phyloP scores from a whole-genome alignment of 2,113 vertebrate species.

The Antechinus flavipes region DNA sequence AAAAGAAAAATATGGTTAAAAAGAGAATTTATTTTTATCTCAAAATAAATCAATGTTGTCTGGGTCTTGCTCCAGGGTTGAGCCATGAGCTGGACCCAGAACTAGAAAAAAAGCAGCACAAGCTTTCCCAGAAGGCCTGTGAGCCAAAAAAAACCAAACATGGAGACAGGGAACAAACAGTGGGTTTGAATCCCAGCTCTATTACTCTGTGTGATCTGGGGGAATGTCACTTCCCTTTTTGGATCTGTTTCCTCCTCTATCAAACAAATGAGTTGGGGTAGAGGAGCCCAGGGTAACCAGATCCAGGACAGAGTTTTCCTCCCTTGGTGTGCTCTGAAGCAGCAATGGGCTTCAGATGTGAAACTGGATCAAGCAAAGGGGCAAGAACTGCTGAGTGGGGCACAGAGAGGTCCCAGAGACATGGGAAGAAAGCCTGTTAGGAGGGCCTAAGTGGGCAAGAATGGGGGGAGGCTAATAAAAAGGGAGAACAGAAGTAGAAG shows the following conservation, averaged over 20 bases:
- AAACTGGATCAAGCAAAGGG: background rate
- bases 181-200: background rate
- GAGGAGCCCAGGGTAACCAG: background rate
- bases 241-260: background rate
- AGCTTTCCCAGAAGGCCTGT: background rate
- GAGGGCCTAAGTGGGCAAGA: background rate
- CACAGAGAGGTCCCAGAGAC: background rate
- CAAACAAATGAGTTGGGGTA: background rate
- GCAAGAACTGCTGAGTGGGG: background rate
- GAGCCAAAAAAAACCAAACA: background rate
- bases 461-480: background rate
- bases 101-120: background rate
- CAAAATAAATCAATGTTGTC: background rate
- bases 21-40: background rate
- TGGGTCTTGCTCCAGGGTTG: background rate
- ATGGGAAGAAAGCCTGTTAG: background rate
- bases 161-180: background rate
- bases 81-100: background rate
- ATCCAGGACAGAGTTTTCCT: background rate
- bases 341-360: background rate
- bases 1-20: too few relatives aligned
- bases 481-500: too few relatives aligned
- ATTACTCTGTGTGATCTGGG: background rate
- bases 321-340: background rate
- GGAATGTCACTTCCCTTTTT: background rate